Base-by-base conservation (phyloP, 2,888 invertebrate species). In the Yponomeuta cagnagella region DNA sequence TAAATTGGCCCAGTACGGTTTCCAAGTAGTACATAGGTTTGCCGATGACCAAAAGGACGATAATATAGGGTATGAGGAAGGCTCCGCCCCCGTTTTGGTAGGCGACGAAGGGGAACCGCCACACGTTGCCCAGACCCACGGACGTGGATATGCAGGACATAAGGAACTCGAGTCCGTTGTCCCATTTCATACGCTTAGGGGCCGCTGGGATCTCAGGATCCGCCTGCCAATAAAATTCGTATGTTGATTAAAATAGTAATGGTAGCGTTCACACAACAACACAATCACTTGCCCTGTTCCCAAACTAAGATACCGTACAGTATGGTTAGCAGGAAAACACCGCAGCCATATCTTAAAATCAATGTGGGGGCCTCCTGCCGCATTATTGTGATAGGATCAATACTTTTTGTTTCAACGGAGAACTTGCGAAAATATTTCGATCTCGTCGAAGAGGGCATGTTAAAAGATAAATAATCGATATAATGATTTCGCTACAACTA, bases 1-100 rank as follows among this genome's bases (percentile, higher is more conserved):
- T 95, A 81, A 97, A 98, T 84, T 98, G 97, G 5, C 97, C 97
- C 9, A 97, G 87, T 1, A 95, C 93, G 84, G 96, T 95, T 88
- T 98, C 97, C 80, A 98, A 87, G 78, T 96, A 97, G 81, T 97
- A 97, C 89, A 97, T 94, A 0, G 97, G 96, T 76, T 96, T 94
- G 71, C 96, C 96, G 74, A 96, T 94, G 67, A 96, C 79, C 63
- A 95, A 81, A 31, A 96, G 86, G 2, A 95, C 94, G 63, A 95
- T 93, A 63, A 96, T 92, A 80, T 96, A 96, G 0, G 96, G 96
- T 72, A 96, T 95, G 1, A 95, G 93, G 79, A 95, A 95, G 9
- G 95, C 95, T 12, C 95, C 95, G 1, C 95, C 96, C 1, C 96
- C 96, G 78, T 96, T 95, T 78, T 95, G 94, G 78, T 94, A 95